These are phyloP conservation scores for Vultur gryphus DNA, from an alignment of 2,797 vertebrate genomes.

Conservation along the genomic window DNA sequence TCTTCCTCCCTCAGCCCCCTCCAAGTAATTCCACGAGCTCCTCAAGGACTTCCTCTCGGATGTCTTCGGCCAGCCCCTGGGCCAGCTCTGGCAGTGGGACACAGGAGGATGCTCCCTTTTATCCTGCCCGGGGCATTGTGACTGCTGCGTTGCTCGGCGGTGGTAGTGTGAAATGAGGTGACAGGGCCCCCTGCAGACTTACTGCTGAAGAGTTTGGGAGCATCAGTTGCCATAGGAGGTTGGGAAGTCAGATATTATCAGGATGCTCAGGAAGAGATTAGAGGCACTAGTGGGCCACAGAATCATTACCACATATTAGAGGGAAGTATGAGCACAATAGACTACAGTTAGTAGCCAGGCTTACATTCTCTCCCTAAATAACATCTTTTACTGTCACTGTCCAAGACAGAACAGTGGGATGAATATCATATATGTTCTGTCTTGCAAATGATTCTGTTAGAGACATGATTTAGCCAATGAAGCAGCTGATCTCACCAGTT, in stretches of 20 bases:
- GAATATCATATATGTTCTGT: neutral
- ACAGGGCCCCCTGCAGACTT: neutral
- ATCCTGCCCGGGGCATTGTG: neutral
- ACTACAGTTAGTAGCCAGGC: neutral
- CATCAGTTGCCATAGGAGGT: neutral
- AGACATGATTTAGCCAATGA: neutral
- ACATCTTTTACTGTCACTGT: neutral
- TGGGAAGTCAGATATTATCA: neutral
- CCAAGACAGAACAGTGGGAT: neutral
- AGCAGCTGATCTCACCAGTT: neutral
- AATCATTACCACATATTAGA: neutral
- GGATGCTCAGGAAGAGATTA: neutral
- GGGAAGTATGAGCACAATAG: neutral
- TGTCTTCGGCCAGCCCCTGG: no score
- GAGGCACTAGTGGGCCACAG: neutral
- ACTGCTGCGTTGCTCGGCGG: neutral
- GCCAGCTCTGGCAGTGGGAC: no score
- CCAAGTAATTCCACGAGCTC: neutral
- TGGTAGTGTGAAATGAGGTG: no score
- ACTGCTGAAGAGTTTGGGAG: neutral
- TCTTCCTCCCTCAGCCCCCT: no score
- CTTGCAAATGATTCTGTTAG: neutral
- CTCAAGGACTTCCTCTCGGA: no score
- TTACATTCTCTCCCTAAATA: neutral
- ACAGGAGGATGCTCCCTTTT: neutral